Conservation (phyloP, 2,113 vertebrate genomes). For the Lamprotornis superbus region DNA sequence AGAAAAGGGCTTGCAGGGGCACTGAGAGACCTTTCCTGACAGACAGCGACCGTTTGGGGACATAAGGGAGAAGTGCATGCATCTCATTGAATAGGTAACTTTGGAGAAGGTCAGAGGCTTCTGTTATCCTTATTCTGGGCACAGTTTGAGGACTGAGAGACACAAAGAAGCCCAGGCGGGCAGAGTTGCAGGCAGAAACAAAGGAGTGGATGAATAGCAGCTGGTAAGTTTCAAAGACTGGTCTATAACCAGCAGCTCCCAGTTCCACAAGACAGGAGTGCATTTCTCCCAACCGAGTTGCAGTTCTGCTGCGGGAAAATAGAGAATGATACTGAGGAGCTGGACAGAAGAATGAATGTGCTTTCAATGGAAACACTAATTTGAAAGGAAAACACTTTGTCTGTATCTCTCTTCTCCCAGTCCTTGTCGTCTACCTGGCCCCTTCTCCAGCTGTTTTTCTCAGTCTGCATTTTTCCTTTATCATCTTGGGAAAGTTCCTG, state of each 20-base stretch:
- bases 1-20: background rate
- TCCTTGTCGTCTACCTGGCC: background rate
- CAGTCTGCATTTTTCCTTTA: background rate
- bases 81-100: background rate
- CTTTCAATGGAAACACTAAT: background rate
- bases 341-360: background rate
- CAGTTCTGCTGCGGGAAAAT: background rate
- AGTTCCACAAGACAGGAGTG: background rate
- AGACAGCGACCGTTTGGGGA: background rate
- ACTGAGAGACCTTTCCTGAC: background rate
- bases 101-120: background rate
- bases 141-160: background rate
- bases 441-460: background rate
- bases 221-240: background rate
- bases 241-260: background rate
- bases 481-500: background rate
- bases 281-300: background rate
- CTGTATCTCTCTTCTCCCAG: background rate
- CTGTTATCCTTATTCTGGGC: background rate
- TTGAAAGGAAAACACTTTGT: background rate
- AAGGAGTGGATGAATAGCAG: conserved; percentile 2
- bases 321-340: background rate
- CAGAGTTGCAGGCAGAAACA: conserved; percentile 25
- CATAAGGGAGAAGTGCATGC: background rate
- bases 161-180: background rate